These are phyloP conservation scores for Ips typographus DNA, from an alignment of 1,140 invertebrate genomes.

Conservation along the genomic window DNA sequence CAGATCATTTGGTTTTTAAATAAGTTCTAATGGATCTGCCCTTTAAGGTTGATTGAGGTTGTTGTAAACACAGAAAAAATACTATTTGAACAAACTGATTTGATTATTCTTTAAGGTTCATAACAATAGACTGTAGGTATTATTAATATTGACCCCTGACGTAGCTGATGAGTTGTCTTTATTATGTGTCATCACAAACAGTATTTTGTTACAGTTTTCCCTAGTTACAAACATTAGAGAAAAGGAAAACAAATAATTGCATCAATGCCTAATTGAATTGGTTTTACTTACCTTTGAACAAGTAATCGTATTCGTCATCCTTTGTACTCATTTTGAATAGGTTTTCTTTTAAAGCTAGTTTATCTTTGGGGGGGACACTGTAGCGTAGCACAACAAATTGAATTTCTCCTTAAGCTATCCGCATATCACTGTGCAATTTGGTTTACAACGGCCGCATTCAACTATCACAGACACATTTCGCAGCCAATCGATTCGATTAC, in stretches of 20 bases:
- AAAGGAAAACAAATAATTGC: too few relatives aligned
- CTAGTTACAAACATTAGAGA: too few relatives aligned
- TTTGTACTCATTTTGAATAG: conserved; percentile 82
- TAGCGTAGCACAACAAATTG: conserved; percentile 18
- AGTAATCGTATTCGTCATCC: conserved; percentile 99
- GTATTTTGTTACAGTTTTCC: too few relatives aligned
- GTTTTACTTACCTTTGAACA: conserved; percentile 92
- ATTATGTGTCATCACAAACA: conserved; percentile 22
- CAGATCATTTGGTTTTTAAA: too few relatives aligned
- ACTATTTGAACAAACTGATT: too few relatives aligned
- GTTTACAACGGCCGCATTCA: conserved; percentile 37
- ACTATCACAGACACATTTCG: conserved; percentile 51
- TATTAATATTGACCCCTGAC: conserved; percentile 35
- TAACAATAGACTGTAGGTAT: too few relatives aligned
- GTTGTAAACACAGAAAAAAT: too few relatives aligned
- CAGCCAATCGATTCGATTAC: conserved; percentile 37
- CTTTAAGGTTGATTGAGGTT: too few relatives aligned
- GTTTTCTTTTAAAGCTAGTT: conserved; percentile 19
- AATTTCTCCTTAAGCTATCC: conserved; percentile 37
- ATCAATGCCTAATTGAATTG: neutral
- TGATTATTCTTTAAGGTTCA: too few relatives aligned
- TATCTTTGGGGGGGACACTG: conserved; percentile 8
- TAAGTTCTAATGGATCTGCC: too few relatives aligned
- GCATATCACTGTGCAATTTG: conserved; percentile 48
- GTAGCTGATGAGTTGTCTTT: conserved; percentile 48